Base-by-base conservation (phyloP, 2,888 invertebrate genomes). In the Microchrysa polita region DNA sequence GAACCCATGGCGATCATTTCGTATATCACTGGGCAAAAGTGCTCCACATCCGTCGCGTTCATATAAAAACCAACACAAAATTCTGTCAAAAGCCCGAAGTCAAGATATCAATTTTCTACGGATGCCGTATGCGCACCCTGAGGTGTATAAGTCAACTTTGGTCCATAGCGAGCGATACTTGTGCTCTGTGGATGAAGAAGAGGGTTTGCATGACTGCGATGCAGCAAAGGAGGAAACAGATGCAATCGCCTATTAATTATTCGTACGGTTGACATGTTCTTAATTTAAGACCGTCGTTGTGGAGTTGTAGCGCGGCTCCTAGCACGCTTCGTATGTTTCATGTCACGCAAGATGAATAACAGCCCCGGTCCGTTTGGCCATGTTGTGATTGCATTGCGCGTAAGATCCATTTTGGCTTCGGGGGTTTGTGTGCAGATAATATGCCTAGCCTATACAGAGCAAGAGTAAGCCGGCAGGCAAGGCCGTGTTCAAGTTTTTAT, bases 241-340 rank as follows among this genome's bases (percentile, higher is more conserved):
- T 67, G 67, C 67, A 67, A 67, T 67, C 67, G 67, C 52, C 67
- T 67, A 67, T 67, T 67, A 67, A 67, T 67, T 67, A 67, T 67
- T 52, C 67, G 53, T 7, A 53, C 23, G 27, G 52, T 27, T 53
- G 67, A 67, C 67, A 67, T 52, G 67, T 67, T 67, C 53, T 67
- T 53, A 52, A 67, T 67, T 67, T 67, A 53, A 53, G 48, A 23
- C 27, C 67, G n/a, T 16, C 34, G 67, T 27, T 10, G 23, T 14
- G 52, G 67, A 52, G 53, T 67, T 18, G 65, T 48, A 16, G 48
- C 22, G 52, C 52, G 20, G 67, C 44, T 67, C 67, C 67, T 67
- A 67, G 67, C 67, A 67, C 67, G 67, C 67, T 67, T 67, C 23
- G 52, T 34, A 53, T 67, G 67, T 67, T 53, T 14, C 27, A 53